These are phyloP conservation scores for Drosophila sechellia DNA, from an alignment of 1,140 invertebrate genomes.

Conservation along the genomic window DNA sequence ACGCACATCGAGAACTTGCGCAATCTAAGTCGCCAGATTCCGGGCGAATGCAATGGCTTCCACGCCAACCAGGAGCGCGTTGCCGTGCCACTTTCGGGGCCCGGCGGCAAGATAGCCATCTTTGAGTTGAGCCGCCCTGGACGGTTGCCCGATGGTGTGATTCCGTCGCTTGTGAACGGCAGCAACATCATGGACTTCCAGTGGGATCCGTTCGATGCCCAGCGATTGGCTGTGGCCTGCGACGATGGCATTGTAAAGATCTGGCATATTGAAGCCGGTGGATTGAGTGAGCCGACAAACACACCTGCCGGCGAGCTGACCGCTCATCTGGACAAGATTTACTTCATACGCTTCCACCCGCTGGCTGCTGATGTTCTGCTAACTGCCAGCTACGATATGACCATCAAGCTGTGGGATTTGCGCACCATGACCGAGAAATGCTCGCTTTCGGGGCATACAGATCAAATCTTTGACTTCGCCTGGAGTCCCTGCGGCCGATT, in stretches of 20 bases:
- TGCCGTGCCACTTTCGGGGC: conserved; percentile 93
- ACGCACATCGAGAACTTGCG: conserved; percentile 96
- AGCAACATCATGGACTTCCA: conserved; percentile 95
- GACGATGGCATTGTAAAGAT: conserved; percentile 95
- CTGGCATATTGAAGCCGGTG: conserved; percentile 90
- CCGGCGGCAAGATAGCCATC: conserved; percentile 95
- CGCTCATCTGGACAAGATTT: conserved; percentile 95
- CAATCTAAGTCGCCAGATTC: conserved; percentile 95
- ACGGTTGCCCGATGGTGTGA: conserved; percentile 90
- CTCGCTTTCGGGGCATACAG: conserved; percentile 87
- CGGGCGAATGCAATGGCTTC: conserved; percentile 97
- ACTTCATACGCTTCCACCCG: conserved; percentile 95
- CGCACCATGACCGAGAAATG: conserved; percentile 85
- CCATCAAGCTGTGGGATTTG: conserved; percentile 94
- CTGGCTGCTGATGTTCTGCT: conserved; percentile 93
- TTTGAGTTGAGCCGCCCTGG: conserved; percentile 93
- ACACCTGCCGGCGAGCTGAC: conserved; percentile 88
- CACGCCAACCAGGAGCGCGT: conserved; percentile 94
- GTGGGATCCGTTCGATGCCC: conserved; percentile 96
- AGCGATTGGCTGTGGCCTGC: conserved; percentile 92
- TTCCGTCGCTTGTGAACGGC: conserved; percentile 94
- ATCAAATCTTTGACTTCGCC: conserved; percentile 95
- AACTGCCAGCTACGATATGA: conserved; percentile 95
- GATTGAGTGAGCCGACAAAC: conserved; percentile 86
- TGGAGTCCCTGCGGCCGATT: conserved; percentile 96